Conservation (phyloP, 2,888 invertebrate genomes). For the Lasioglossum calceatum region DNA sequence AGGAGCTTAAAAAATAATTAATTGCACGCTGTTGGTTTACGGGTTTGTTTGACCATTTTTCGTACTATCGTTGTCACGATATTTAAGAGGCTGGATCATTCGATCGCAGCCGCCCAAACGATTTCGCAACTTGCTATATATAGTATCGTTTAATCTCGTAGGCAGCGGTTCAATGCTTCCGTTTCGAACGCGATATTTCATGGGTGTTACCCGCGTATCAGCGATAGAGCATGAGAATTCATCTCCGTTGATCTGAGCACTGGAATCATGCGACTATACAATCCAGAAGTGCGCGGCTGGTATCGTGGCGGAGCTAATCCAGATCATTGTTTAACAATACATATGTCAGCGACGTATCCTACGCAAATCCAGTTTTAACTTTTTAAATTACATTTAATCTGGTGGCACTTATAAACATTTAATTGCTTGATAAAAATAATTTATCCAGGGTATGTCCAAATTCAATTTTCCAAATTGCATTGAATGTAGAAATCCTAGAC, state of each 20-base stretch:
- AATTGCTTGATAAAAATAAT: neutral
- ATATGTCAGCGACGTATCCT: neutral
- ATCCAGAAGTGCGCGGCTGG: neutral
- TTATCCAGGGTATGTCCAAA: no score
- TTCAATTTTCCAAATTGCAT: no score
- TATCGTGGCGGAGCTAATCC: neutral
- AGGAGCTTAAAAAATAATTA: neutral
- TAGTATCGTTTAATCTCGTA: slow-evolving; percentile 10
- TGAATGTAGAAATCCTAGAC: no score
- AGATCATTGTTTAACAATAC: neutral
- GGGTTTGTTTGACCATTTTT: neutral
- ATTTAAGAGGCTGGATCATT: neutral
- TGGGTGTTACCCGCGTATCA: slow-evolving; percentile 19
- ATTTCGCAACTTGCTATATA: slow-evolving; percentile 15
- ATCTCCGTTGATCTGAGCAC: neutral
- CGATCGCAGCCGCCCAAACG: neutral
- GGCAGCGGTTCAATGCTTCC: neutral
- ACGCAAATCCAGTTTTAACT: neutral
- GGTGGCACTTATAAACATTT: neutral
- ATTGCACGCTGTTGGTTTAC: neutral
- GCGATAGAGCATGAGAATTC: neutral
- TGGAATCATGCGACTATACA: neutral
- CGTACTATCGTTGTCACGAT: neutral
- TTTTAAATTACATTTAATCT: no score
- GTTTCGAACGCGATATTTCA: slow-evolving; percentile 9